These are phyloP conservation scores for Drosophila neonasuta DNA, from an alignment of 2,888 invertebrate species.

Conservation along the genomic window DNA sequence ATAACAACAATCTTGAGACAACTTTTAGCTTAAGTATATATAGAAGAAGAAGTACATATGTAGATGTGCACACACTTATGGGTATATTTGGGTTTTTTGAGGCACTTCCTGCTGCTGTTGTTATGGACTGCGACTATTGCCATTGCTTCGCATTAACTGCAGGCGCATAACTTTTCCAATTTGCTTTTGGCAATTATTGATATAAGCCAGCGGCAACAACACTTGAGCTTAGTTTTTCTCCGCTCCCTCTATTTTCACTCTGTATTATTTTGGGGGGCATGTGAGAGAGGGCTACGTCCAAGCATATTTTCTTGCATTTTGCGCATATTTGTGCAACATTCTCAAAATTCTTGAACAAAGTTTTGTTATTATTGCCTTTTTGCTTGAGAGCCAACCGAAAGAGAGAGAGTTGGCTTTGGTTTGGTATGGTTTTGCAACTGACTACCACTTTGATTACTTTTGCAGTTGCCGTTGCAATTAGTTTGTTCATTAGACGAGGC, in stretches of 20 bases:
- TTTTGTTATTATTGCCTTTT: conserved; percentile 76
- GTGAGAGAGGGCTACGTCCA: conserved; percentile 49
- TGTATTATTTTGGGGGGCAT: conserved; percentile 16
- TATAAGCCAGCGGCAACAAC: conserved; percentile 71
- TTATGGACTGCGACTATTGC: conserved; percentile 66
- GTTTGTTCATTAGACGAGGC: conserved; percentile 75
- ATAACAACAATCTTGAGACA: conserved; percentile 5
- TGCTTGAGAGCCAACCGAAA: conserved; percentile 40
- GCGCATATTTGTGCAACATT: conserved; percentile 77
- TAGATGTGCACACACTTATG: neutral
- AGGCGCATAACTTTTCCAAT: conserved; percentile 78
- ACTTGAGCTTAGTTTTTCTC: conserved; percentile 68
- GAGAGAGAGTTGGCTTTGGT: conserved; percentile 30
- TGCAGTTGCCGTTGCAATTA: conserved; percentile 75
- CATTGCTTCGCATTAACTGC: conserved; percentile 77
- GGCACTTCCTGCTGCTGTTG: conserved; percentile 52
- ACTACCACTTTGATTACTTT: conserved; percentile 68
- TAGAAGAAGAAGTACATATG: neutral
- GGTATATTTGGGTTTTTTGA: conserved; percentile 1
- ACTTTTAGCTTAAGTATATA: neutral
- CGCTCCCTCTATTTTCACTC: neutral
- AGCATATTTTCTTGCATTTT: conserved; percentile 78
- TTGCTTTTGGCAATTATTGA: conserved; percentile 79
- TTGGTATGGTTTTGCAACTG: conserved; percentile 15
- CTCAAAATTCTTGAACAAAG: conserved; percentile 77